Percentiles rank a stretch among this genome's conserved stretches.
Conservation (phyloP, 2,888 invertebrate species). For the Congeria kusceri region DNA sequence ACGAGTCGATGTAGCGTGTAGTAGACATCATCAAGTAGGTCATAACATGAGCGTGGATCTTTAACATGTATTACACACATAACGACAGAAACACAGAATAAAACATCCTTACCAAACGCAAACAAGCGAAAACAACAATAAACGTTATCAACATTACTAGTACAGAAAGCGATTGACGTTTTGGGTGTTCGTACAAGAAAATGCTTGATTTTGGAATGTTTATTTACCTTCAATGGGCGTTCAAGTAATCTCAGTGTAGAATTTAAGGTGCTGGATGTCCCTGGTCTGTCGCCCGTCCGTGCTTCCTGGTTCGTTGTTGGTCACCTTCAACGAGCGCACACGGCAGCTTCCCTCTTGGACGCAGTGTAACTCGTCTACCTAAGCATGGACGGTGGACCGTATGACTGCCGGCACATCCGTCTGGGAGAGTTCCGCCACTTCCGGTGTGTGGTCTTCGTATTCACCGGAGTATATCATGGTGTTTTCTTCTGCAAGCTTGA, state of each 20-base stretch:
- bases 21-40: too few relatives aligned
- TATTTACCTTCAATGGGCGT: neutral
- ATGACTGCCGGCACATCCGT: neutral
- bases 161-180: too few relatives aligned
- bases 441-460: neutral
- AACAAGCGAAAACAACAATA: too few relatives aligned
- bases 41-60: too few relatives aligned
- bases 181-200: too few relatives aligned
- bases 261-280: neutral
- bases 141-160: too few relatives aligned
- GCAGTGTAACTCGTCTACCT: neutral
- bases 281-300: neutral
- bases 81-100: too few relatives aligned
- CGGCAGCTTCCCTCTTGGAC: neutral
- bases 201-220: too few relatives aligned
- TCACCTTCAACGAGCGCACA: neutral
- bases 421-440: neutral
- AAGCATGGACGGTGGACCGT: neutral
- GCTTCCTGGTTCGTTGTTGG: too few relatives aligned
- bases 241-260: neutral
- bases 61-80: too few relatives aligned
- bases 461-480: neutral
- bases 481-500: neutral
- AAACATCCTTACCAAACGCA: too few relatives aligned
- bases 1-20: too few relatives aligned